Percentiles rank a stretch among this genome's conserved stretches.
phyloP scores from a whole-genome alignment of 2,113 vertebrate species.

The Clarias macrocephalus region DNA sequence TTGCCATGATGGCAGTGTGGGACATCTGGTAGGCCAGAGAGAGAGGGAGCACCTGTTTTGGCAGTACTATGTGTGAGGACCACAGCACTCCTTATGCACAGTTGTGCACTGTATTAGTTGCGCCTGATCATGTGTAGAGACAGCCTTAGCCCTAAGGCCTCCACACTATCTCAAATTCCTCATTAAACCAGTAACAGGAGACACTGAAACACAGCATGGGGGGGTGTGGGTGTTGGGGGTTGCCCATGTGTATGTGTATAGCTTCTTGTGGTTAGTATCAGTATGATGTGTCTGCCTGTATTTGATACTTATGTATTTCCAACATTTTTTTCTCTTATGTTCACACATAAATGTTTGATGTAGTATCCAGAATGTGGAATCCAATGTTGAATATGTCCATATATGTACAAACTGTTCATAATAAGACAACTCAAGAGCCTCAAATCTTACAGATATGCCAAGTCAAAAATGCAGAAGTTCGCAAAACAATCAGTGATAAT shows the following conservation, averaged over 20 bases:
- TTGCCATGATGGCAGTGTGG: conserved; percentile 60
- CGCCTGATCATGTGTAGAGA: conserved; percentile 74
- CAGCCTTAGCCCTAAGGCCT: conserved; percentile 71
- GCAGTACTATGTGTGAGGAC: conserved; percentile 57
- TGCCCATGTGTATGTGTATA: conserved; percentile 22
- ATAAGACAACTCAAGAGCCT: background rate
- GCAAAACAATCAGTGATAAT: conserved; percentile 2
- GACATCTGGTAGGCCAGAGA: conserved; percentile 69
- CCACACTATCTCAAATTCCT: conserved; percentile 73
- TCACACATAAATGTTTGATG: background rate
- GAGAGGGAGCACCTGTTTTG: conserved; percentile 69
- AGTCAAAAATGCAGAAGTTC: background rate
- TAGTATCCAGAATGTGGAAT: background rate
- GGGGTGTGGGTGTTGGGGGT: conserved; percentile 8
- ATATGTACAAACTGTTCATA: background rate
- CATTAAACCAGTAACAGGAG: conserved; percentile 69
- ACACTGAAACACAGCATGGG: conserved; percentile 34
- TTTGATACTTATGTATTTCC: background rate
- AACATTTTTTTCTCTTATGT: background rate
- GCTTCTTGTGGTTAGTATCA: conserved; percentile 17
- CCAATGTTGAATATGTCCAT: background rate
- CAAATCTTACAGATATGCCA: background rate
- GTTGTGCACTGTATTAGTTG: conserved; percentile 74
- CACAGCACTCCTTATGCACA: conserved; percentile 69
- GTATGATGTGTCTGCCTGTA: conserved; percentile 10